These are phyloP conservation scores for Epinephelus malabaricus DNA, from an alignment of 2,797 vertebrate species.

Conservation along the genomic window DNA sequence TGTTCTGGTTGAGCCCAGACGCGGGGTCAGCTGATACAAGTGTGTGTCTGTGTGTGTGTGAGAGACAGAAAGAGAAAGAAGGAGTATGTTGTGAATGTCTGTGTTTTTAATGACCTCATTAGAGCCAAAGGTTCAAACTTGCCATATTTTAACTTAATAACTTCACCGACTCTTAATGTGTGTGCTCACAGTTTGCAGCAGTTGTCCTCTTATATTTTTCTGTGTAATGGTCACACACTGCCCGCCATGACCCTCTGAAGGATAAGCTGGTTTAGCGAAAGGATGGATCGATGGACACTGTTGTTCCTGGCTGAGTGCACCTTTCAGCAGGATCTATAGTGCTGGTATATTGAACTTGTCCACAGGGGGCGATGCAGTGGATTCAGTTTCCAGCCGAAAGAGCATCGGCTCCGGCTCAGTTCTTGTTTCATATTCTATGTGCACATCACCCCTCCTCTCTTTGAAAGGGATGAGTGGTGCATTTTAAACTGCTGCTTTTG, in stretches of 20 bases:
- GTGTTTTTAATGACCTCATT: constrained; percentile 62
- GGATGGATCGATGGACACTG: constrained; percentile 2
- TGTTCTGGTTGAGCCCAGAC: constrained; percentile 71
- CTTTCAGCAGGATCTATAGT: constrained; percentile 11
- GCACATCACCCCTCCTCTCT: not conserved
- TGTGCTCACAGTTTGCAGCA: not conserved
- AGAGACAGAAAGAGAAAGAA: constrained; percentile 6
- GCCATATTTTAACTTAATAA: constrained; percentile 12
- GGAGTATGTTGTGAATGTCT: constrained; percentile 43
- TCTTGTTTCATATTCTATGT: constrained; percentile 11
- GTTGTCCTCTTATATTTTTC: not conserved
- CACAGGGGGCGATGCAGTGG: constrained; percentile 29
- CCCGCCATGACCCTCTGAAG: too few species aligned
- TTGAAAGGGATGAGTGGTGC: constrained; percentile 18
- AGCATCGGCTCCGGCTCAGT: constrained; percentile 25
- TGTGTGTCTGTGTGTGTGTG: constrained; percentile 28
- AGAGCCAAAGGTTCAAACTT: constrained; percentile 39
- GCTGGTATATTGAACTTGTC: constrained; percentile 34
- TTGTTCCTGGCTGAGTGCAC: constrained; percentile 10
- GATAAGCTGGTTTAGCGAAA: not conserved
- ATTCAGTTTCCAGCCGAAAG: constrained; percentile 9
- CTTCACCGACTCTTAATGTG: constrained; percentile 2
- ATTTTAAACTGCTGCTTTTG: constrained; percentile 24
- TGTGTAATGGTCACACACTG: not conserved
- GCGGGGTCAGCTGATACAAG: constrained; percentile 61